These are phyloP conservation scores for Takifugu bimaculatus DNA, from an alignment of 2,113 vertebrate genomes.

Conservation along the genomic window DNA sequence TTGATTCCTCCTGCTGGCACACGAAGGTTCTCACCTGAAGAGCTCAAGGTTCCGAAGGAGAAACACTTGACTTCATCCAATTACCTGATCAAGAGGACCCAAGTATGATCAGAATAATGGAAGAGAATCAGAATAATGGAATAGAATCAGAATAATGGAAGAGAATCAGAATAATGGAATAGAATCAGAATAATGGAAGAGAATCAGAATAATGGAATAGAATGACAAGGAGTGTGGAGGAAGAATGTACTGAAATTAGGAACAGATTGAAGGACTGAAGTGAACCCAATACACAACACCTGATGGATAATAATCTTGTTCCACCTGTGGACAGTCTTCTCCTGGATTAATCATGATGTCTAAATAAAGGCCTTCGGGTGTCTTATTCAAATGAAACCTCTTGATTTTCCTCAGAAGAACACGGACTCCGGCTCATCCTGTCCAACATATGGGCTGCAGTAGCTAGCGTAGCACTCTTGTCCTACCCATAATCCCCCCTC, in stretches of 20 bases:
- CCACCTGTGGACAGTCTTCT: too few species aligned
- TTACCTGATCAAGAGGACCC: not conserved
- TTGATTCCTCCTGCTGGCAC: constrained; percentile 10
- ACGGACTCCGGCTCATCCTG: constrained; percentile 24
- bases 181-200: too few species aligned
- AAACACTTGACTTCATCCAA: not conserved
- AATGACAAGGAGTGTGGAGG: too few species aligned
- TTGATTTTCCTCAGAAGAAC: constrained; percentile 3
- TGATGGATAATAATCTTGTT: too few species aligned
- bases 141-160: too few species aligned
- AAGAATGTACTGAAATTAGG: too few species aligned
- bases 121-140: too few species aligned
- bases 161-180: too few species aligned
- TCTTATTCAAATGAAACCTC: not conserved
- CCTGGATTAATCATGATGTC: not conserved
- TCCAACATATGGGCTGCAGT: constrained; percentile 40
- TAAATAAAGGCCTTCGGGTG: not conserved
- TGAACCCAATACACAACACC: too few species aligned
- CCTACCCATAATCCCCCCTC: constrained; percentile 34
- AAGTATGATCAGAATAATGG: too few species aligned
- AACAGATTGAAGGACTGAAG: too few species aligned
- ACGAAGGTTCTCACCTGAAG: not conserved
- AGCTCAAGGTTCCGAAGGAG: not conserved
- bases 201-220: too few species aligned
- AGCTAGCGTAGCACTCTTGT: constrained; percentile 23